A percentile compares a stretch with the other conserved stretches of the same genome.
phyloP scores from a whole-genome alignment of 2,113 vertebrate genomes.

The Hydrolagus affinis region DNA sequence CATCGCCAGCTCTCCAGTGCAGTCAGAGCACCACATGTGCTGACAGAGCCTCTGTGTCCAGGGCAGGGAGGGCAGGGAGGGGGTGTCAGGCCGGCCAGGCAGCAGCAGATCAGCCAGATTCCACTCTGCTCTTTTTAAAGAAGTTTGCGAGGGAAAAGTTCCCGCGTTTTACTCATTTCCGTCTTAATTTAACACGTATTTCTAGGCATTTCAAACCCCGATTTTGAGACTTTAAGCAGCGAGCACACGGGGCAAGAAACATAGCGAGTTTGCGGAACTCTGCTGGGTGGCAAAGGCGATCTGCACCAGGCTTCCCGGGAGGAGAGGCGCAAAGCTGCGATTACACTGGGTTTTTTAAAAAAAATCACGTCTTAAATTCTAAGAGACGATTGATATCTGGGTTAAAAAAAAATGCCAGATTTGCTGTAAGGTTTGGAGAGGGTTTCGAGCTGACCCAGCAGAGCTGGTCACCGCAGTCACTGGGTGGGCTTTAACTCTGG shows the following conservation, averaged over 20 bases:
- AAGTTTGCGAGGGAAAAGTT: conserved; percentile 31
- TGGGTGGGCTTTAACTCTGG: too few relatives aligned
- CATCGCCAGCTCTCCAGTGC: too few relatives aligned
- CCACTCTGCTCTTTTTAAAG: not conserved
- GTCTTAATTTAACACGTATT: conserved; percentile 18
- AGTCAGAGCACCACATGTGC: too few relatives aligned
- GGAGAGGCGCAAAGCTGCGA: too few relatives aligned
- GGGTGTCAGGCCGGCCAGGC: too few relatives aligned
- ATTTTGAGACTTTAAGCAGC: not conserved
- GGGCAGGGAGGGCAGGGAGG: too few relatives aligned
- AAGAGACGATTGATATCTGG: not conserved
- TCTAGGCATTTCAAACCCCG: not conserved
- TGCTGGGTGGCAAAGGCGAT: not conserved
- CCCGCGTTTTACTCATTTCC: conserved; percentile 32
- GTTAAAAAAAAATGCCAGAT: too few relatives aligned
- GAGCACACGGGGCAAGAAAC: not conserved
- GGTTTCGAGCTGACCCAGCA: too few relatives aligned
- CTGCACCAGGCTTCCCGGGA: not conserved
- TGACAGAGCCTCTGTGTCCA: too few relatives aligned
- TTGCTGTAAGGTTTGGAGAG: too few relatives aligned
- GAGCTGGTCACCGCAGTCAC: too few relatives aligned
- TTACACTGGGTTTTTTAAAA: too few relatives aligned
- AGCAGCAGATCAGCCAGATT: conserved; percentile 9
- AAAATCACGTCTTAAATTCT: not conserved
- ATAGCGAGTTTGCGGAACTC: not conserved